Percentiles rank a stretch among this genome's conserved stretches.
Evolutionary conservation across 2,113 vertebrate species (phyloP).

Genomic region (Nyctereutes procyonoides): DNA sequence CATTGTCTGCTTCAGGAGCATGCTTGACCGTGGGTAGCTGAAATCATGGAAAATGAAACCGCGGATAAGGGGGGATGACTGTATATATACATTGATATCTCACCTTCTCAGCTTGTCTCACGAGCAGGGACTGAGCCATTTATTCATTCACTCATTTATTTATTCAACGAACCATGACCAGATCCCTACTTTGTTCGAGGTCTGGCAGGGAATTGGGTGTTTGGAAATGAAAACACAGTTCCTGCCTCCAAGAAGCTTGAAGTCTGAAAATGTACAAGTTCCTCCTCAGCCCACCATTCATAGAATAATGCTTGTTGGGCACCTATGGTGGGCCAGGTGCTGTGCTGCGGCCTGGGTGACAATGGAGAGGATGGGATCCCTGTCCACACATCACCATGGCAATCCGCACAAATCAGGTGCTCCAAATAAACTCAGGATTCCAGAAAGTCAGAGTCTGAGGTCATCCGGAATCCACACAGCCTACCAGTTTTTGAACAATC

Average conservation of each 20-base stretch:
- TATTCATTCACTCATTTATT: background rate
- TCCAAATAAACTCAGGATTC: background rate
- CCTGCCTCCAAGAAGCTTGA: background rate
- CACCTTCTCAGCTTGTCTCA: background rate
- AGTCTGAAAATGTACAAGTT: background rate
- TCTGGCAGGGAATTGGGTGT: background rate
- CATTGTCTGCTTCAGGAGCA: background rate
- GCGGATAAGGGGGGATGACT: background rate
- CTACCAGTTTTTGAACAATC: background rate
- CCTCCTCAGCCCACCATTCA: background rate
- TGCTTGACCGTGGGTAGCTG: background rate
- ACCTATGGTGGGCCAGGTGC: rapidly evolving
- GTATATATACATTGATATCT: background rate
- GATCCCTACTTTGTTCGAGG: background rate
- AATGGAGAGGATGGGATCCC: background rate
- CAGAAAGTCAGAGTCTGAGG: background rate
- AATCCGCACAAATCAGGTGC: background rate
- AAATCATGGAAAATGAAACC: background rate
- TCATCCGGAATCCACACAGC: background rate
- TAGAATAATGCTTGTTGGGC: background rate
- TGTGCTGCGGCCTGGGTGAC: background rate
- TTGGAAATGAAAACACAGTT: background rate
- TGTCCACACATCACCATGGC: background rate
- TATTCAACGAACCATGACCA: background rate
- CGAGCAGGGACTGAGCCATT: background rate